Evolutionary conservation across 2,113 vertebrate species (phyloP).

Genomic region (Grammomys dolichurus): DNA sequence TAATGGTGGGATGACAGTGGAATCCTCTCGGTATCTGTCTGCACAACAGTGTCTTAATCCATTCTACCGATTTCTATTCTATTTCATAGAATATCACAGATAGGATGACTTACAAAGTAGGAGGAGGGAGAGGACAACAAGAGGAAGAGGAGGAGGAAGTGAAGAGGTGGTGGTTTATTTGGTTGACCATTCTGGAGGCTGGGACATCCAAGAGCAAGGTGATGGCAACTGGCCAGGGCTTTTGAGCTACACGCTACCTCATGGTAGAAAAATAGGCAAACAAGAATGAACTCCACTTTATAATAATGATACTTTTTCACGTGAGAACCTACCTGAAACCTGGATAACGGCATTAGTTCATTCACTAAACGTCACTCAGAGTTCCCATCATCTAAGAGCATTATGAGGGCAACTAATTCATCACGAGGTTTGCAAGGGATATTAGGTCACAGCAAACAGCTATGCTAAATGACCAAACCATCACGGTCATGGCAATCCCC

Average conservation of each 20-base stretch:
- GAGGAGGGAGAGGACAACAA: too few species aligned
- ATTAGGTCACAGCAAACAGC: not conserved
- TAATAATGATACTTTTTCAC: not conserved
- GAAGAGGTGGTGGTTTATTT: not conserved
- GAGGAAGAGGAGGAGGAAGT: not conserved
- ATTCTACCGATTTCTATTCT: not conserved
- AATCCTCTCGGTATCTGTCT: fast-evolving
- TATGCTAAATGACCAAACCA: too few species aligned
- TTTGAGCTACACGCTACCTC: not conserved
- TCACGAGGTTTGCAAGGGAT: not conserved
- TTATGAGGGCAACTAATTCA: not conserved
- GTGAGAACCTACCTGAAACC: not conserved
- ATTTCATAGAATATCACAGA: not conserved
- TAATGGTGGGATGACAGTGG: not conserved
- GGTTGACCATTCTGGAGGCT: not conserved
- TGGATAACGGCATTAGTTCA: not conserved
- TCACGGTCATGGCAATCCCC: not conserved
- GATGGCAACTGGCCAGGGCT: not conserved
- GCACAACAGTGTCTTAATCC: not conserved
- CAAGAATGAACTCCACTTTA: not conserved
- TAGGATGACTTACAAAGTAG: not conserved
- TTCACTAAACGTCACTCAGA: not conserved
- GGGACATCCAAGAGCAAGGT: too few species aligned
- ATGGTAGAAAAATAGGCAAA: not conserved
- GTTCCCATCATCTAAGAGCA: not conserved